Percentiles rank a stretch among this genome's conserved stretches.
Evolutionary conservation across 1,140 invertebrate species (phyloP).

Genomic region (Orchesella cincta): DNA sequence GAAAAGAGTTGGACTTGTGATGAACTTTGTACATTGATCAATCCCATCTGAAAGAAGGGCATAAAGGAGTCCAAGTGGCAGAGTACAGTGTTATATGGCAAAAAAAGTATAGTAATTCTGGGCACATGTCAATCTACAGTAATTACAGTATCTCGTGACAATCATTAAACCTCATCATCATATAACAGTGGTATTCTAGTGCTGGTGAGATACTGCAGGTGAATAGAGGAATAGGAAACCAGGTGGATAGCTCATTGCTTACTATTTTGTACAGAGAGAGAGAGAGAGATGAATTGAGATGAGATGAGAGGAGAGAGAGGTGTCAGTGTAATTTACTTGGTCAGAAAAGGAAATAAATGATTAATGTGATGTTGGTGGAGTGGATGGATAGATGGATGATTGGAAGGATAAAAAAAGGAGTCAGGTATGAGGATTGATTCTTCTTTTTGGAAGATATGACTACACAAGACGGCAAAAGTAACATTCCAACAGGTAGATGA

Average conservation of each 20-base stretch:
- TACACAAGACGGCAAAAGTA: not conserved
- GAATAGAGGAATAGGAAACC: no score
- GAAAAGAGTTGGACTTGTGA: no score
- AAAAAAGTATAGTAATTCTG: not conserved
- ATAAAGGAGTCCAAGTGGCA: not conserved
- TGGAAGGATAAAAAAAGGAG: constrained; percentile 3
- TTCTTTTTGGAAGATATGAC: not conserved
- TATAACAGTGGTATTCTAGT: not conserved
- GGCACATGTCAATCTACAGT: constrained; percentile 10
- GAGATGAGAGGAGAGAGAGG: constrained; percentile 14
- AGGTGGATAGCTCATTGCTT: no score
- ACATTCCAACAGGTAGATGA: constrained; percentile 19
- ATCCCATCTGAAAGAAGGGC: not conserved
- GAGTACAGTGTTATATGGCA: no score
- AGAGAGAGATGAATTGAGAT: constrained; percentile 10
- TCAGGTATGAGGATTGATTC: not conserved
- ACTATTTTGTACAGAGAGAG: not conserved
- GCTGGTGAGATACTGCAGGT: no score
- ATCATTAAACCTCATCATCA: constrained; percentile 9
- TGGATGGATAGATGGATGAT: constrained; percentile 5
- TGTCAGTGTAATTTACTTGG: constrained; percentile 30
- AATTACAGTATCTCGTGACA: constrained; percentile 21
- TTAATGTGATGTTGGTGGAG: constrained; percentile 20
- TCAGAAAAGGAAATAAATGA: constrained; percentile 30
- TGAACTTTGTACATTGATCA: not conserved